phyloP scores from a whole-genome alignment of 2,113 vertebrate genomes.

The Siphamia tubifer region DNA sequence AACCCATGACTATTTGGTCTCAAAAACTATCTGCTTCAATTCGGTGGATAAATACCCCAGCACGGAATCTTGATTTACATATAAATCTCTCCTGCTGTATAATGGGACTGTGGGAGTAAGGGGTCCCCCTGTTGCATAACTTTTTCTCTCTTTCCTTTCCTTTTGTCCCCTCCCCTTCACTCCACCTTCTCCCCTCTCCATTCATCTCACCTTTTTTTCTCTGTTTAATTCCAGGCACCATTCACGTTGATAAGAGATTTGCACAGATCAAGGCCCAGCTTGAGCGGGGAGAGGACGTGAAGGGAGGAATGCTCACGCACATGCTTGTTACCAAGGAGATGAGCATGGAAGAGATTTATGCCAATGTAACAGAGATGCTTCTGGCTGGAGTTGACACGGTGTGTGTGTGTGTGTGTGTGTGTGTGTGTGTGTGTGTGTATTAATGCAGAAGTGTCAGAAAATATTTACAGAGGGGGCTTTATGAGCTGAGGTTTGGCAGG shows the following conservation, averaged over 20 bases:
- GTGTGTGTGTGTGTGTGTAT: slow-evolving; percentile 78
- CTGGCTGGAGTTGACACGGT: slow-evolving; percentile 93
- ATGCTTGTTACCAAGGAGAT: slow-evolving; percentile 87
- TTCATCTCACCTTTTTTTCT: slow-evolving; percentile 20
- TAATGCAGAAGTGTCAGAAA: neutral
- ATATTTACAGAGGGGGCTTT: neutral
- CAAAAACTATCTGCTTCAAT: neutral
- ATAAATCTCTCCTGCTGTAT: slow-evolving; percentile 31
- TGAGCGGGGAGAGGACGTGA: slow-evolving; percentile 78
- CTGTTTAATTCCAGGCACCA: slow-evolving; percentile 80
- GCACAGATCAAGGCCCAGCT: slow-evolving; percentile 80
- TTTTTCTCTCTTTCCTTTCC: neutral
- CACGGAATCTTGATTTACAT: slow-evolving; percentile 44
- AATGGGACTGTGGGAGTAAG: slow-evolving; percentile 26
- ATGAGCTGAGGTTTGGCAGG: neutral
- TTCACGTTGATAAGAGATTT: slow-evolving; percentile 87
- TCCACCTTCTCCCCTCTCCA: neutral
- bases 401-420: slow-evolving; percentile 46
- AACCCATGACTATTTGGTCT: neutral
- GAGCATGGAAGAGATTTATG: slow-evolving; percentile 91
- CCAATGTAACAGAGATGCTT: slow-evolving; percentile 93
- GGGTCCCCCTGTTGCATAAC: slow-evolving; percentile 51
- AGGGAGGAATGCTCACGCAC: slow-evolving; percentile 87
- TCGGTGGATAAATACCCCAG: neutral
- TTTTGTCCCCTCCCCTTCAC: neutral